Percentiles rank a stretch among this genome's conserved stretches.
Evolutionary conservation across 2,113 vertebrate species (phyloP).

Genomic region (Astatoreochromis straeleni): DNA sequence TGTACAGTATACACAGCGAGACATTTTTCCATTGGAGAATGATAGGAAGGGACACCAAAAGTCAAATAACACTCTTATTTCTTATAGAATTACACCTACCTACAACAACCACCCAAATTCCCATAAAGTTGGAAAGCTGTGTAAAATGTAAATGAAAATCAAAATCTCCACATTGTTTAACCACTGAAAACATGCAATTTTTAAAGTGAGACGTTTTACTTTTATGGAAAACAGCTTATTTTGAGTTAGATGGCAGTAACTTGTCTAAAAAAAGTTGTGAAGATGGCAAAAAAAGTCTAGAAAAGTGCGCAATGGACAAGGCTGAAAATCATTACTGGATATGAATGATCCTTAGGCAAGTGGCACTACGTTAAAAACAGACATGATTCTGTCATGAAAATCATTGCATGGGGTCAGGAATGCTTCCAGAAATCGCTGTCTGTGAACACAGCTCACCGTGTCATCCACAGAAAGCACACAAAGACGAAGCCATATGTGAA

Average conservation of each 20-base stretch:
- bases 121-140: not conserved
- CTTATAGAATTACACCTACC: not conserved
- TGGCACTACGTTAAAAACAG: not conserved
- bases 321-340: not conserved
- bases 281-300: accelerated
- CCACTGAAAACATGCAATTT: accelerated
- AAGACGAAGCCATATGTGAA: not conserved
- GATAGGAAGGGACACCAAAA: not conserved
- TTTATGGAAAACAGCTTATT: not conserved
- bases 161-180: not conserved
- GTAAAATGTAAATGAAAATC: not conserved
- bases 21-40: not conserved
- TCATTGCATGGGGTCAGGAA: not conserved
- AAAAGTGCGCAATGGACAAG: not conserved
- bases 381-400: not conserved
- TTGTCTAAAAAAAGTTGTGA: not conserved
- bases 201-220: not conserved
- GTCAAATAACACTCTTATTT: not conserved
- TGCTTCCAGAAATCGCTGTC: not conserved
- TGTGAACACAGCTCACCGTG: not conserved
- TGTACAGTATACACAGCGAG: slow-evolving; percentile 62
- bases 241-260: not conserved
- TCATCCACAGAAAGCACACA: not conserved
- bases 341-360: not conserved
- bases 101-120: not conserved